phyloP scores from a whole-genome alignment of 2,797 vertebrate genomes.

The Huso huso region DNA sequence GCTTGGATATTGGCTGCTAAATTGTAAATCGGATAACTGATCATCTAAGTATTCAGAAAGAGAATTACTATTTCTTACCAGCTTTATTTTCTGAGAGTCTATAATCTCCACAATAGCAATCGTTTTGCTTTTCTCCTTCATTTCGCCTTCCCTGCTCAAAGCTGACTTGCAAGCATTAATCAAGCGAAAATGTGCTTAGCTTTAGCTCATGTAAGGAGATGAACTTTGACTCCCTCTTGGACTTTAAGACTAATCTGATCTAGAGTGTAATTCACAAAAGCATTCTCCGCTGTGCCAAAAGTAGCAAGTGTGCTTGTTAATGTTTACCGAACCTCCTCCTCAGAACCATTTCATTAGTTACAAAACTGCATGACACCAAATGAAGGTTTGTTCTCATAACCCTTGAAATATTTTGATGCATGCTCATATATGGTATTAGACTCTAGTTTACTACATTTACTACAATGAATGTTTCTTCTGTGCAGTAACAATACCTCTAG shows the following conservation, averaged over 20 bases:
- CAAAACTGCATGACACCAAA: not conserved
- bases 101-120: slow-evolving; percentile 46
- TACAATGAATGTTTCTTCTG: slow-evolving; percentile 19
- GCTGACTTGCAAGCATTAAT: slow-evolving; percentile 27
- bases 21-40: not conserved
- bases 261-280: slow-evolving; percentile 55
- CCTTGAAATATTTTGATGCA: too few species aligned
- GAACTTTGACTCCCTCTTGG: slow-evolving; percentile 84
- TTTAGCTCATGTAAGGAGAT: slow-evolving; percentile 43
- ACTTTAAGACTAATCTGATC: slow-evolving; percentile 75
- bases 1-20: not conserved
- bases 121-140: slow-evolving; percentile 50
- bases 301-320: slow-evolving; percentile 53
- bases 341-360: not conserved
- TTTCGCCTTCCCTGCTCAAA: slow-evolving; percentile 37
- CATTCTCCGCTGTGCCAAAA: slow-evolving; percentile 38
- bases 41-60: not conserved
- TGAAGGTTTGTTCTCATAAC: too few species aligned
- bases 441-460: not conserved
- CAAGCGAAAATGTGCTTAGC: slow-evolving; percentile 43
- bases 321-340: slow-evolving; percentile 45
- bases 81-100: slow-evolving; percentile 49
- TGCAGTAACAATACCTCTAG: not conserved
- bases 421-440: too few species aligned
- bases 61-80: slow-evolving; percentile 42